Evolutionary conservation across 35 echinoderm and acorn worm genomes (phyloP), one percentile per base, ranked within the genome.

Genomic region (Stichopus chloronotus): DNA sequence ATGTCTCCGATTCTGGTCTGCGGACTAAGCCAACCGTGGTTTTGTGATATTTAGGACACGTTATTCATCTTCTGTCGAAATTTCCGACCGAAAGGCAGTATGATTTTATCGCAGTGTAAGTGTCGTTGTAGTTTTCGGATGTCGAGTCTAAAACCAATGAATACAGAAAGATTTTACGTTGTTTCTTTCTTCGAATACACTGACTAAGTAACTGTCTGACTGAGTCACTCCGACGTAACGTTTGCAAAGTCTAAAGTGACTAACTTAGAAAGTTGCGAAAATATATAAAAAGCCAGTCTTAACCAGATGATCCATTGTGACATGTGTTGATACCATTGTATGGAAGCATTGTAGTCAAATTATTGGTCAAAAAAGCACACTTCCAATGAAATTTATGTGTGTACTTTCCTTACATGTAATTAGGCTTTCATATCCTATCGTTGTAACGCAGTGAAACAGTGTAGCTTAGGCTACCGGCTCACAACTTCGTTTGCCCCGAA

Each of bases 1-100:
- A 83, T 83, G 80, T 83, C 80, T 57, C 55, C 52, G 56, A 83
- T 57, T 53, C 55, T 74, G 69, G 17, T 74, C 22, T 20, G 17
- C 22, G 69, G 22, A 74, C 17, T n/a, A 74, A 74, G 69, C 6
- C 69, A 74, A 74, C 69, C 69, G 19, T n/a, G 22, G 69, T 74
- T 74, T 20, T 7, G 22, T 74, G 69, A 14, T 74, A 74, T 20
- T 74, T 74, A 20, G 22, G 19, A 74, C 6, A 19, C 19, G 22
- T 20, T 74, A 19, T 74, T 74, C 17, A 74, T 14, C 69, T 74
- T 74, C 7, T 74, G 69, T 74, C 69, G 69, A 74, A 74, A 74
- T 74, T 2, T 74, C 69, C 69, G 69, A 74, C 69, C 22, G 4
- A 74, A 20, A 21, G n/a, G 69, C 69, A 74, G 69, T 74, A 74